Conservation (phyloP, 53 echinoderm and acorn worm species). For the Luidia sarsii region DNA sequence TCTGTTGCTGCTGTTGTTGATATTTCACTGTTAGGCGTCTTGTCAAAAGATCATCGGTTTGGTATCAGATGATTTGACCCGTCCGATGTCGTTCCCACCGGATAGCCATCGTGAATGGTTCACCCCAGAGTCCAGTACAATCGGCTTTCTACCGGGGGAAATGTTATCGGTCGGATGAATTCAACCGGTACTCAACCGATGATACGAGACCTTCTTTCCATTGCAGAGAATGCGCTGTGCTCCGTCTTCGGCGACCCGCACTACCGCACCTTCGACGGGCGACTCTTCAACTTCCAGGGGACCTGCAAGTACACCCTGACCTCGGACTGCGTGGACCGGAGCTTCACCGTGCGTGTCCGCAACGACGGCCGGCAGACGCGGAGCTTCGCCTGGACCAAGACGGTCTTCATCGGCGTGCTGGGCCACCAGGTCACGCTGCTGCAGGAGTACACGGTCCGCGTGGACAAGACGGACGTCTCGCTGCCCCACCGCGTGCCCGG, state of each 20-base stretch:
- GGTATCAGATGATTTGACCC: no score
- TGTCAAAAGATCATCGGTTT: no score
- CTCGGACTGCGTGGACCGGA: slow-evolving; percentile 72
- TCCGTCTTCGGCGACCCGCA: slow-evolving; percentile 98
- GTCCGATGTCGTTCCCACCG: no score
- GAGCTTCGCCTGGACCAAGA: slow-evolving; percentile 90
- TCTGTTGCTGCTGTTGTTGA: no score
- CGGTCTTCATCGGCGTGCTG: slow-evolving; percentile 79
- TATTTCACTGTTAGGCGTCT: no score
- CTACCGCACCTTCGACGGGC: slow-evolving; percentile 92
- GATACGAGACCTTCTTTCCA: no score
- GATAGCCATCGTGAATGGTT: no score
- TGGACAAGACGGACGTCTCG: slow-evolving; percentile 62
- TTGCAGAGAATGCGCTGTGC: slow-evolving; percentile 92
- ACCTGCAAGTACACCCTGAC: slow-evolving; percentile 92
- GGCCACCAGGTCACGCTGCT: slow-evolving; percentile 75
- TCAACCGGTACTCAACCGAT: no score
- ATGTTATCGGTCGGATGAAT: no score
- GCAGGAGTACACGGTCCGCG: slow-evolving; percentile 83
- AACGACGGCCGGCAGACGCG: slow-evolving; percentile 85
- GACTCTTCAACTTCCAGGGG: slow-evolving; percentile 91
- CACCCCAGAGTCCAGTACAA: no score
- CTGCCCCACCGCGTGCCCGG: slow-evolving; percentile 62
- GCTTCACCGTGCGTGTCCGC: slow-evolving; percentile 85
- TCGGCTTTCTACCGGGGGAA: no score